phyloP scores from a whole-genome alignment of 2,888 invertebrate species.

The Cacoxenus indagator region DNA sequence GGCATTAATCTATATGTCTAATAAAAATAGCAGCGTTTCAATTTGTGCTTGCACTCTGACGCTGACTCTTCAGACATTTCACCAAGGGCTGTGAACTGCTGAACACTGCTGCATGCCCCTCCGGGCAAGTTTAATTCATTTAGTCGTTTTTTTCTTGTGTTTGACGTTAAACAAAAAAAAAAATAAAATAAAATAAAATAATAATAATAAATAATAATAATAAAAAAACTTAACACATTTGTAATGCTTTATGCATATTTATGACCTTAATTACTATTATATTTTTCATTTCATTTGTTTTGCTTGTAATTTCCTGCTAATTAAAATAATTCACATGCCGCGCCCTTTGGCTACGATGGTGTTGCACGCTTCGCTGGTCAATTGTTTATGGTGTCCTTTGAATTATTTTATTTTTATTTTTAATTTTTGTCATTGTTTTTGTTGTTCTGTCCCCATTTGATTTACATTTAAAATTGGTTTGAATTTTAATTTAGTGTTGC shows the following conservation, averaged over 20 bases:
- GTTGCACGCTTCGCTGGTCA: neutral
- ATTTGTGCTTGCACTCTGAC: constrained; percentile 21
- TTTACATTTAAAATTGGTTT: neutral
- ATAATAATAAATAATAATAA: neutral
- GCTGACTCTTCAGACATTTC: too few species aligned
- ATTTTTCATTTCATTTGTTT: constrained; percentile 1
- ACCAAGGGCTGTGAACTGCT: too few species aligned
- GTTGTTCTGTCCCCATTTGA: too few species aligned
- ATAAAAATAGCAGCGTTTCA: constrained; percentile 16
- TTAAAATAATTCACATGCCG: constrained; percentile 18
- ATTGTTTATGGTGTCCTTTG: neutral
- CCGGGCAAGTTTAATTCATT: too few species aligned
- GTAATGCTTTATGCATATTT: neutral
- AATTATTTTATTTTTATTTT: neutral
- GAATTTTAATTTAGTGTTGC: neutral
- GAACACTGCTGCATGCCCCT: too few species aligned
- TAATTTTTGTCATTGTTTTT: neutral
- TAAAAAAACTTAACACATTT: neutral
- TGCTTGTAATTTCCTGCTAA: constrained; percentile 13
- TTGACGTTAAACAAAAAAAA: neutral
- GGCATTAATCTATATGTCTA: constrained; percentile 57
- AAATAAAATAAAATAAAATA: neutral
- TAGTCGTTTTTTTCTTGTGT: too few species aligned
- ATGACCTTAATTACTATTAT: constrained; percentile 13
- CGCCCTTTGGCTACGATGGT: neutral